Base-by-base conservation (phyloP, 1,140 invertebrate species). In the Belonocnema kinseyi region DNA sequence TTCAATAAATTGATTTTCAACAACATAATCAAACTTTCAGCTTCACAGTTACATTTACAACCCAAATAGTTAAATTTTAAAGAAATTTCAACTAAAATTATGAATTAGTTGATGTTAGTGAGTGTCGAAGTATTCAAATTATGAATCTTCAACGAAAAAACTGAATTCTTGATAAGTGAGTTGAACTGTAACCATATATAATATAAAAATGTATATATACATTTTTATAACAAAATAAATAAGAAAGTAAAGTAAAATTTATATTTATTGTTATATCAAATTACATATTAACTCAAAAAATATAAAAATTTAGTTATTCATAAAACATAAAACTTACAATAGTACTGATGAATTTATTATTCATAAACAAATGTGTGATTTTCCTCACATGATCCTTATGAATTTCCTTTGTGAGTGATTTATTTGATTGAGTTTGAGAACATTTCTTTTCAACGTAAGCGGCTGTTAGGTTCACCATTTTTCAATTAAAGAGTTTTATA, bases 331-430 rank as follows among this genome's bases (percentile, higher is more conserved):
- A 72, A 87, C 90, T 92, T 87, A 93, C 93, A 72, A 93, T 92
- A 75, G 88, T 83, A 77, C 86, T 86, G 74, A 93, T 87, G 74
- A 85, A 87, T 87, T 91, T 92, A 46, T 92, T 90, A 71, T 93
- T 91, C 86, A 93, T 87, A 79, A 92, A 91, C 19, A 93, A 85
- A 88, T 93, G 93, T 6, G 92, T 92, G 40, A 90, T 72, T 77
- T 86, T 90, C 75, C 81, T 81, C 11, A 88, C 72, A 75, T 89
- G 79, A 19, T 84, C 61, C 66, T 86, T 87, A 8, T 77, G 74
- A n/a, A 85, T 77, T 73, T 82, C 80, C 66, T 85, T 87, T 26
- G 80, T 87, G 7, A 85, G 78, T 1, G 85, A 86, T 79, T 88
- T 90, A 2, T 50, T 77, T 12, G 75, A 82, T 77, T 86, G 81